Percentiles rank a stretch among this genome's conserved stretches.
Conservation (phyloP, 2,888 invertebrate species). For the Acanthosepion pharaonis region DNA sequence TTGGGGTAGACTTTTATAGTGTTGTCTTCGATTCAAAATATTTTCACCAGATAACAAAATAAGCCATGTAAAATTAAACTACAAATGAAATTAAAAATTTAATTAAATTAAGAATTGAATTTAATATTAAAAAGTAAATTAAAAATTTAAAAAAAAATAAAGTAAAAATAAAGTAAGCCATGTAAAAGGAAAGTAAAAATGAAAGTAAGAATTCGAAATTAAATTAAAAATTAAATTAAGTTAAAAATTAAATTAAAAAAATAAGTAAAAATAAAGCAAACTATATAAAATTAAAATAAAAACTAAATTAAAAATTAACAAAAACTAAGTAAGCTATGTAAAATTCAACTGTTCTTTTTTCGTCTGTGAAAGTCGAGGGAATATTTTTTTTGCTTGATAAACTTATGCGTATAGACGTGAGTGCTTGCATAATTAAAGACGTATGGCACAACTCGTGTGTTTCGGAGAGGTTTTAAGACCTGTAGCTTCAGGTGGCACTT, state of each 20-base stretch:
- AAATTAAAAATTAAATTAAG: too few relatives aligned
- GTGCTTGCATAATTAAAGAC: neutral
- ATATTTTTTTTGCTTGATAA: neutral
- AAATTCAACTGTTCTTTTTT: neutral
- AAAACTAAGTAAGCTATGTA: neutral
- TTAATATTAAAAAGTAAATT: too few relatives aligned
- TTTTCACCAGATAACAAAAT: neutral
- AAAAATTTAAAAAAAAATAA: too few relatives aligned
- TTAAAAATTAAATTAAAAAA: too few relatives aligned
- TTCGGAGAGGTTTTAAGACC: neutral
- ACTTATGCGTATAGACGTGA: neutral
- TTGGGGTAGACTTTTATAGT: neutral
- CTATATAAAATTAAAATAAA: neutral
- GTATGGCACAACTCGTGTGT: neutral
- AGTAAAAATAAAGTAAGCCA: too few relatives aligned
- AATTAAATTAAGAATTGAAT: too few relatives aligned
- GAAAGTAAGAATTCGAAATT: too few relatives aligned
- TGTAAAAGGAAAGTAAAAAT: too few relatives aligned
- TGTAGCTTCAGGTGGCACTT: constrained; percentile 4
- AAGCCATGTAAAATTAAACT: neutral
- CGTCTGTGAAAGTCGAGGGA: too few relatives aligned
- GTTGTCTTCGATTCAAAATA: neutral
- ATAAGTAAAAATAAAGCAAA: neutral
- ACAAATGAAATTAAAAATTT: too few relatives aligned
- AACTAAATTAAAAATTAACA: too few relatives aligned